phyloP scores from a whole-genome alignment of 2,888 invertebrate genomes.

The Drosophila hawaiiensis region DNA sequence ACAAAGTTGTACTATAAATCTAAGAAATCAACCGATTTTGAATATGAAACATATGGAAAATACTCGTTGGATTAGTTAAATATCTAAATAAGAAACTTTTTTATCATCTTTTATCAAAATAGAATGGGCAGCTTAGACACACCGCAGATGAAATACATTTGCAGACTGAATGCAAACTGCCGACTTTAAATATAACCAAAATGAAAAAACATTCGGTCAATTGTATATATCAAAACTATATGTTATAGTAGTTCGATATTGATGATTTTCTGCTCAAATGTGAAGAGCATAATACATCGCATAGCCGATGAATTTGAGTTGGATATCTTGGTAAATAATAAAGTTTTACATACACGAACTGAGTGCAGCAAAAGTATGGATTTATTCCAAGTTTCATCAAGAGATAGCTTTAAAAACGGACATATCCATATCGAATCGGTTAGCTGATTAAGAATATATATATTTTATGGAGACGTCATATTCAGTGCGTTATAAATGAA shows the following conservation, averaged over 20 bases:
- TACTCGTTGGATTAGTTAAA: neutral
- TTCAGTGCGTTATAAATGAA: neutral
- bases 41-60: neutral
- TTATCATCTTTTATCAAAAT: no score
- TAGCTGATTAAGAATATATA: neutral
- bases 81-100: neutral
- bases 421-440: no score
- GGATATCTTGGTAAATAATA: neutral
- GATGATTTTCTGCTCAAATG: neutral
- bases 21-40: neutral
- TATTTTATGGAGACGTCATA: neutral
- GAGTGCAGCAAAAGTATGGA: neutral
- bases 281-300: neutral
- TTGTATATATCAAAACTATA: neutral
- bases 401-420: neutral
- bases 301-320: neutral
- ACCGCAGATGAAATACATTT: no score
- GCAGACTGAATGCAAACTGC: neutral
- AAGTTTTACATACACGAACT: neutral
- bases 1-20: neutral
- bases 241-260: neutral
- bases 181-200: neutral
- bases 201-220: neutral
- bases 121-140: no score
- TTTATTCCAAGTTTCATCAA: neutral